Conservation (phyloP, 2,797 vertebrate genomes). For the Onychomys torridus region DNA sequence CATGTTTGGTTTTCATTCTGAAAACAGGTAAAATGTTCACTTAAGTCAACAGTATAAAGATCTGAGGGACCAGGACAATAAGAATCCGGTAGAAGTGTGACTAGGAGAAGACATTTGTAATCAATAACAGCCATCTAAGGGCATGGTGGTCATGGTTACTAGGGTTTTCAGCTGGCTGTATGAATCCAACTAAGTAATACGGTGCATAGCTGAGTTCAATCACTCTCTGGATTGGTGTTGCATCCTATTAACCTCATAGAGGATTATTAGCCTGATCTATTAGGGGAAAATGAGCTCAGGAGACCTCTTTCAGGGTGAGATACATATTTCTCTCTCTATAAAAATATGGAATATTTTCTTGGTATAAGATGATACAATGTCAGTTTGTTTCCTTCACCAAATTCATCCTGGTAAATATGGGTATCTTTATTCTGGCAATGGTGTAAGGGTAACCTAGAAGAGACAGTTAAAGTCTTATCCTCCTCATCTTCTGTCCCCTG, state of each 20-base stretch:
- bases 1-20: conserved; percentile 10
- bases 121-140: not conserved
- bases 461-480: not conserved
- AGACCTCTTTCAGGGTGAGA: not conserved
- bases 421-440: not conserved
- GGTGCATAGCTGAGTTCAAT: conserved; percentile 55
- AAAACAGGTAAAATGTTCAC: conserved; percentile 28
- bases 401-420: not conserved
- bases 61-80: not conserved
- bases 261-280: conserved; percentile 49
- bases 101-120: conserved; percentile 5
- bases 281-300: conserved; percentile 30
- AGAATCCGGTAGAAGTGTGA: not conserved
- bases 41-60: conserved; percentile 22
- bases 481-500: not conserved
- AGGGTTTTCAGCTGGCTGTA: not conserved
- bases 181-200: conserved; percentile 9
- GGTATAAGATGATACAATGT: not conserved
- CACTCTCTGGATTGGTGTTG: not conserved
- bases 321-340: too few species aligned
- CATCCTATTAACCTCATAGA: conserved; percentile 35
- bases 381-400: not conserved
- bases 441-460: not conserved
- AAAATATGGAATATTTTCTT: conserved; percentile 16
- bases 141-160: not conserved